phyloP scores from a whole-genome alignment of 2,113 vertebrate species.

The Vicugna pacos region DNA sequence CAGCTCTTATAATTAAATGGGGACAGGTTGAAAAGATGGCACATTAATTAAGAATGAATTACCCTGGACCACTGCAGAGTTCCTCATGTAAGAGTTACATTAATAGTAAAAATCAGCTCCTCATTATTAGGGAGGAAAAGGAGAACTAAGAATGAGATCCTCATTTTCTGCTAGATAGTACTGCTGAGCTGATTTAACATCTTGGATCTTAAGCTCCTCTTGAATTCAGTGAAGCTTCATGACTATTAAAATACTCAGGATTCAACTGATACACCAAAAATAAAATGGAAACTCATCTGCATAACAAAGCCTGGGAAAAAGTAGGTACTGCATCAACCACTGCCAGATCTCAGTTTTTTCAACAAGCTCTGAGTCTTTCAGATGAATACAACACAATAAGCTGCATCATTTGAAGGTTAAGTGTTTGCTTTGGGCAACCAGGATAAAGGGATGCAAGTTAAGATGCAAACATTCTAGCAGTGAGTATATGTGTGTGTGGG shows the following conservation, averaged over 20 bases:
- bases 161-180: slow-evolving; percentile 80
- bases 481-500: fast-evolving
- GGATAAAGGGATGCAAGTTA: background rate
- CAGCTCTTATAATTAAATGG: slow-evolving; percentile 78
- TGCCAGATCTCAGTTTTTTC: slow-evolving; percentile 15
- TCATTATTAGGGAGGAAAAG: slow-evolving; percentile 84
- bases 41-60: slow-evolving; percentile 85
- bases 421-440: background rate
- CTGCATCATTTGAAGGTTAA: background rate
- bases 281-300: slow-evolving; percentile 66
- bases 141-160: slow-evolving; percentile 78
- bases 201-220: slow-evolving; percentile 48
- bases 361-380: background rate
- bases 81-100: slow-evolving; percentile 69
- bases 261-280: slow-evolving; percentile 43
- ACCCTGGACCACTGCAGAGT: slow-evolving; percentile 73
- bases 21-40: slow-evolving; percentile 79
- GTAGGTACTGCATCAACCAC: background rate
- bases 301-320: slow-evolving; percentile 69
- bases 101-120: slow-evolving; percentile 82
- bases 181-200: slow-evolving; percentile 63
- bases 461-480: background rate
- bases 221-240: slow-evolving; percentile 43
- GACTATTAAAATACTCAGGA: slow-evolving; percentile 54
- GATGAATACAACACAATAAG: background rate